Evolutionary conservation across 2,113 vertebrate species (phyloP), one percentile per base, ranked within the genome.

Genomic region (Pandion haliaetus): DNA sequence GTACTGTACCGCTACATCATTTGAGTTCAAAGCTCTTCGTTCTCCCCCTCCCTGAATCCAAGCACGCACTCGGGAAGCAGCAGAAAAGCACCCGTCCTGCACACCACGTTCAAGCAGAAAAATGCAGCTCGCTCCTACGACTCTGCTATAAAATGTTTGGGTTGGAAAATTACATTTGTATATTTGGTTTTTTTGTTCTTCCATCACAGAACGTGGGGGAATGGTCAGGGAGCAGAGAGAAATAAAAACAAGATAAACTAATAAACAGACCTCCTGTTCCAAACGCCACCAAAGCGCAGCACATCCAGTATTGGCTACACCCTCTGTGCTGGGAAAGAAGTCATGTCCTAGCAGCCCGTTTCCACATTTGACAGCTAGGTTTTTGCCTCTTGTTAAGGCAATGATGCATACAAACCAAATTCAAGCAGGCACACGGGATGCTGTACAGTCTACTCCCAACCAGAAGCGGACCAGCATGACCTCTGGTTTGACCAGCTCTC

Each of bases 161-260:
- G 44, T 44, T 73, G 82, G 50, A 92, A 93, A 93, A 84, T 3
- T 29, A 17, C 31, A 42, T 83, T 73, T 58, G 32, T 52, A 5
- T 23, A 24, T 34, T 82, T 52, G 13, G 0, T 7, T 32, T 59
- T 24, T 24, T 15, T 63, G 34, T 66, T 87, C 47, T 90, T 58
- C 40, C 70, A 9, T 12, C 0, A 3, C 17, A 24, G 67, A 45
- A 76, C 1, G 0, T 1, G 3, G 18, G 19, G 40, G 29, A 70
- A 77, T 1, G 1, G 59, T 24, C 11, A 4, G 40, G 16, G 80
- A 94, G 26, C 70, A 57, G 2, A 0, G 28, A 78, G 73, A 86
- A 91, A 84, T 32, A 50, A 83, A 49, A 71, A 0, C 31, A 61
- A 62, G 40, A 65, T 10, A n/a, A 78, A 44, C 12, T 19, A 8